phyloP scores from a whole-genome alignment of 2,888 invertebrate species.

The Himalopsyche kuldschensis region DNA sequence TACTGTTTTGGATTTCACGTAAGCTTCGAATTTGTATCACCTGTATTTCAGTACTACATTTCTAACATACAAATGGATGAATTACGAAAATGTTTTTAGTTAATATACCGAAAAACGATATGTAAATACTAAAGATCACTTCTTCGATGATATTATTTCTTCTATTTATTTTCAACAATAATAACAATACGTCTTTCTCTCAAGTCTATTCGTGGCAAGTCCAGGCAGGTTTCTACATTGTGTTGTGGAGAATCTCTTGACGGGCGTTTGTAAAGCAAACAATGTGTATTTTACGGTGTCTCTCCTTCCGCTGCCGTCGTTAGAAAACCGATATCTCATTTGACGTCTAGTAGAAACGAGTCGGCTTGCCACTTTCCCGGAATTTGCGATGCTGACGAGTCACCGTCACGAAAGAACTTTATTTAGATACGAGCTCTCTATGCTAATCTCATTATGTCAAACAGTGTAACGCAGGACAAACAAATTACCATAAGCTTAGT shows the following conservation, averaged over 20 bases:
- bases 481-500: too few species aligned
- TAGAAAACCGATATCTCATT: conserved; percentile 15
- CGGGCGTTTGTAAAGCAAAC: background rate
- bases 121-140: background rate
- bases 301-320: conserved; percentile 5
- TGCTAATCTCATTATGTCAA: background rate
- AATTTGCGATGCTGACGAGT: background rate
- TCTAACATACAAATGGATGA: too few species aligned
- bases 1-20: too few species aligned
- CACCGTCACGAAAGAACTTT: background rate
- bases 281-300: conserved; percentile 13
- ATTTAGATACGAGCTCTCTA: background rate
- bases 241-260: background rate
- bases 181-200: conserved; percentile 19
- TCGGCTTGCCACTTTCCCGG: background rate
- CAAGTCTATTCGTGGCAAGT: background rate
- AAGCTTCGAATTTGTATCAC: too few species aligned
- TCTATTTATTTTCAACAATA: conserved; percentile 8
- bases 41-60: too few species aligned
- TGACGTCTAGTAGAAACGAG: background rate
- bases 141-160: conserved; percentile 7
- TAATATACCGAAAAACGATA: background rate
- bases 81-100: too few species aligned
- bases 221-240: background rate
- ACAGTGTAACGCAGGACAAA: too few species aligned